Evolutionary conservation across 2,888 invertebrate genomes (phyloP).

Genomic region (Spisula subtruncata): DNA sequence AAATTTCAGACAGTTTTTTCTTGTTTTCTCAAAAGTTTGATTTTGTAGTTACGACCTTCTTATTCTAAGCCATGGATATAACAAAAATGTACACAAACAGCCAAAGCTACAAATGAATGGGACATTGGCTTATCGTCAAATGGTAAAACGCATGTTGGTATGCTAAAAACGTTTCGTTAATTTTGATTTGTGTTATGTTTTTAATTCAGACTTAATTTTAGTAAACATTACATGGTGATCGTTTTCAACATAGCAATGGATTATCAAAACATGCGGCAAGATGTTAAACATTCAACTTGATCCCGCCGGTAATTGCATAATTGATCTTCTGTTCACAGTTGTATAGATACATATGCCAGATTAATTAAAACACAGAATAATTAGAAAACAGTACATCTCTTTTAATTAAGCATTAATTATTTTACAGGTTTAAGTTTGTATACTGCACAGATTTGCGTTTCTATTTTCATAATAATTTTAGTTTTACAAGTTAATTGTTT

Average conservation of each 20-base stretch:
- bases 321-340: neutral
- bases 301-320: neutral
- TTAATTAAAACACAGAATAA: neutral
- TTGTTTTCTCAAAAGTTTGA: too few species aligned
- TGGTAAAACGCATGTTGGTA: neutral
- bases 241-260: neutral
- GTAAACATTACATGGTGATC: neutral
- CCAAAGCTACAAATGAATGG: neutral
- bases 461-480: neutral
- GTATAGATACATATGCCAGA: neutral
- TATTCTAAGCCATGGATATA: too few species aligned
- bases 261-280: neutral
- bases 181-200: neutral
- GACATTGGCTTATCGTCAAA: neutral
- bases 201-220: neutral
- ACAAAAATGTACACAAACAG: too few species aligned
- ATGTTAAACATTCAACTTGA: neutral
- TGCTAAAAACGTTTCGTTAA: neutral
- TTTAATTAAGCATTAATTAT: constrained; percentile 16
- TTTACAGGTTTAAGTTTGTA: neutral
- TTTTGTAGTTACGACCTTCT: too few species aligned
- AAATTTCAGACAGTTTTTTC: too few species aligned
- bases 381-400: neutral
- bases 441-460: neutral
- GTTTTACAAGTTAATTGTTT: neutral